Conservation (phyloP, 2,888 invertebrate species). For the Acleris sparsana region DNA sequence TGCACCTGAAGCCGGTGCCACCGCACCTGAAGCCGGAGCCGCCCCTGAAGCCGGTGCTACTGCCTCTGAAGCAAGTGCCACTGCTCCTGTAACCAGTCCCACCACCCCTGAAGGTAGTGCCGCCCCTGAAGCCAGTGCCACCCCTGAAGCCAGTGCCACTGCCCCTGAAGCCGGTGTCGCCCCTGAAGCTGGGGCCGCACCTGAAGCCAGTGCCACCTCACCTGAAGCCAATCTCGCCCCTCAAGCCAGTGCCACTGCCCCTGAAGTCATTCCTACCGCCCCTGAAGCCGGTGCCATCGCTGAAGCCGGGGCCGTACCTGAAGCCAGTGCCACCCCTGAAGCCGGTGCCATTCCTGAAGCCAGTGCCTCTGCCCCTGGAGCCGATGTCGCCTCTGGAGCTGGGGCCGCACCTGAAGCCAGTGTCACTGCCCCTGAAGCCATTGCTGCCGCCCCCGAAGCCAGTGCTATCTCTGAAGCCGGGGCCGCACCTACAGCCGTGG, state of each 20-base stretch:
- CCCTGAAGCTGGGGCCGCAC: neutral
- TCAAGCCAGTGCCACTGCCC: conserved; percentile 40
- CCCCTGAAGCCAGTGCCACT: conserved; percentile 37
- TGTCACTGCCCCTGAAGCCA: conserved; percentile 5
- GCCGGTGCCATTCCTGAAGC: neutral
- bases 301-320: conserved; percentile 8
- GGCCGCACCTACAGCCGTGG: neutral
- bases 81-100: neutral
- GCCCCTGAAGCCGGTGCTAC: neutral
- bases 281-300: conserved; percentile 30
- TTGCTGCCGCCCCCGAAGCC: conserved; percentile 7
- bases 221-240: neutral
- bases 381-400: neutral
- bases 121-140: neutral
- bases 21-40: neutral
- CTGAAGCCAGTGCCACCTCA: no score
- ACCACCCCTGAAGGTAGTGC: neutral
- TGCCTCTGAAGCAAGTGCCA: neutral
- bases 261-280: conserved; percentile 49
- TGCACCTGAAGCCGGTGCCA: neutral
- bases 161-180: conserved; percentile 12
- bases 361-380: neutral
- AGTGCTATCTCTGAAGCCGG: neutral
- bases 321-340: conserved; percentile 1
- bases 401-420: conserved; percentile 9